Evolutionary conservation across 2,113 vertebrate genomes (phyloP).

Genomic region (Proteles cristata): DNA sequence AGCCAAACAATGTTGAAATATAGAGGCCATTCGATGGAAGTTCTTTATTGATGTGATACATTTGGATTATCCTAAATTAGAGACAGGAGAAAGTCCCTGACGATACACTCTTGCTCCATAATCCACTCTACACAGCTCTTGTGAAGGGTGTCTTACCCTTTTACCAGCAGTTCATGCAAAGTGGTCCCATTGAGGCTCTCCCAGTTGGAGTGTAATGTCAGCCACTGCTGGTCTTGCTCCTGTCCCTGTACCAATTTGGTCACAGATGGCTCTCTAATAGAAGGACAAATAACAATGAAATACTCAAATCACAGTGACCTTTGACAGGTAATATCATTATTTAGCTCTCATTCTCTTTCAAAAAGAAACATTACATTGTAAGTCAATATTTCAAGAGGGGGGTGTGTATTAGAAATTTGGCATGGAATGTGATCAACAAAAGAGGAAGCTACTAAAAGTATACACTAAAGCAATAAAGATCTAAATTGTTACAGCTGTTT

Average conservation of each 20-base stretch:
- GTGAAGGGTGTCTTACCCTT: conserved; percentile 86
- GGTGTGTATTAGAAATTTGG: neutral
- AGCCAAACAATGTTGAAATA: neutral
- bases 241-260: conserved; percentile 85
- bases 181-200: conserved; percentile 87
- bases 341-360: neutral
- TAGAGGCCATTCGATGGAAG: neutral
- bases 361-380: neutral
- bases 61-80: neutral
- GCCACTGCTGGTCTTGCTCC: conserved; percentile 86
- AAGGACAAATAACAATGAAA: conserved; percentile 64
- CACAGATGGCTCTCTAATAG: conserved; percentile 87
- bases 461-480: conserved; percentile 29
- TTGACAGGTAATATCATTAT: neutral
- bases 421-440: neutral
- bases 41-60: neutral
- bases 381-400: neutral
- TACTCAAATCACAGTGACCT: neutral
- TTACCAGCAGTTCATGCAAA: conserved; percentile 91
- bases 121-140: neutral
- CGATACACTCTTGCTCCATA: neutral
- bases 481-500: conserved; percentile 29
- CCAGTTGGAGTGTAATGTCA: conserved; percentile 91
- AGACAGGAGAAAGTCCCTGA: neutral
- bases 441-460: neutral